Percentiles rank a stretch among this genome's conserved stretches.
These are phyloP conservation scores for Lycaena phlaeas DNA, from an alignment of 2,888 invertebrate genomes.

Conservation along the genomic window DNA sequence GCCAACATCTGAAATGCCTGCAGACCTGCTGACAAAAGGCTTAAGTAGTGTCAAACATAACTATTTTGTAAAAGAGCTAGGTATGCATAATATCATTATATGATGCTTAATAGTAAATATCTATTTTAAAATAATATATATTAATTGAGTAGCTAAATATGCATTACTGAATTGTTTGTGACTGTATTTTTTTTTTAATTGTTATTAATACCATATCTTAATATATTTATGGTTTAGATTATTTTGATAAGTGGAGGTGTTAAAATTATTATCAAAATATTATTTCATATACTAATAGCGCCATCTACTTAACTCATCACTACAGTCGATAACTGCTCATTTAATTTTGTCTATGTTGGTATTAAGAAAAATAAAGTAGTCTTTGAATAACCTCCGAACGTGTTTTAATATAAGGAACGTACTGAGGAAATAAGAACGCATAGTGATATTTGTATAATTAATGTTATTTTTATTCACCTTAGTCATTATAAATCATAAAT, in stretches of 20 bases:
- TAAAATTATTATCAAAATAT: neutral
- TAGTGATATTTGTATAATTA: too few species aligned
- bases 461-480: too few species aligned
- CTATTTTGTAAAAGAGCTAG: conserved; percentile 9
- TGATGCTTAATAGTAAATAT: neutral
- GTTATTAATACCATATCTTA: neutral
- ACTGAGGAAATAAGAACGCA: too few species aligned
- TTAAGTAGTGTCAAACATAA: conserved; percentile 9
- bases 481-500: too few species aligned
- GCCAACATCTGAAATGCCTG: conserved; percentile 12
- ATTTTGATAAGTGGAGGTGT: conserved; percentile 11
- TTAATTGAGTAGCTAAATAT: neutral
- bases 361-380: too few species aligned
- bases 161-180: neutral
- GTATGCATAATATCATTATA: conserved; percentile 1
- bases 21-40: conserved; percentile 20
- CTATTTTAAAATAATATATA: neutral
- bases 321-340: too few species aligned
- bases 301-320: too few species aligned
- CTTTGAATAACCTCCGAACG: too few species aligned
- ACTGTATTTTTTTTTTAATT: too few species aligned
- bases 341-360: too few species aligned
- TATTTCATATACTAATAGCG: too few species aligned
- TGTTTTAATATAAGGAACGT: too few species aligned
- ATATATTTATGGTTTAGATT: neutral